phyloP scores from a whole-genome alignment of 2,797 vertebrate species.

The Gadopsis bispinosus region DNA sequence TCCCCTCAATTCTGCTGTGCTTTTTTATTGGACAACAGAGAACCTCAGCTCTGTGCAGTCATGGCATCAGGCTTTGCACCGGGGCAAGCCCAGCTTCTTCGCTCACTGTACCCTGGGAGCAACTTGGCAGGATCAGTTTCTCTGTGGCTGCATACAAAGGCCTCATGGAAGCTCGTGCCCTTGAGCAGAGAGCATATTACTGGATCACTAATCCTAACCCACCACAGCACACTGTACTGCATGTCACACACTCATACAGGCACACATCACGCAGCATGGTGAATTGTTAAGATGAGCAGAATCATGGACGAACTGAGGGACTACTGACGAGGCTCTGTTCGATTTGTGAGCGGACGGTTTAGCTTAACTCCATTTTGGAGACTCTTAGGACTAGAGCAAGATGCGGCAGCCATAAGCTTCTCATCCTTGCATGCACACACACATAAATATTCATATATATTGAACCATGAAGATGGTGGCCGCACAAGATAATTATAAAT shows the following conservation, averaged over 20 bases:
- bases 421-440: conserved; percentile 25
- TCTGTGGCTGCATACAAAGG: conserved; percentile 75
- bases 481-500: conserved; percentile 40
- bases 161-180: conserved; percentile 71
- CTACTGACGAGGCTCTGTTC: conserved; percentile 36
- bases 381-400: conserved; percentile 41
- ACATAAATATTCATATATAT: conserved; percentile 63
- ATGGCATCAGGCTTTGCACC: conserved; percentile 54
- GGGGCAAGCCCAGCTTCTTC: conserved; percentile 45
- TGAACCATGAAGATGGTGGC: conserved; percentile 39
- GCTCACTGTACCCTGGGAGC: conserved; percentile 70
- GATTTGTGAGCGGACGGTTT: conserved; percentile 49
- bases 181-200: conserved; percentile 81
- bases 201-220: conserved; percentile 72
- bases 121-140: conserved; percentile 76
- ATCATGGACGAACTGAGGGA: conserved; percentile 41
- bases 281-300: conserved; percentile 48
- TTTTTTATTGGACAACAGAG: conserved; percentile 84
- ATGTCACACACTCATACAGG: conserved; percentile 28
- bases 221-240: conserved; percentile 51
- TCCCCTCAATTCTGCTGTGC: conserved; percentile 6
- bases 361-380: conserved; percentile 66
- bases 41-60: conserved; percentile 41
- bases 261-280: conserved; percentile 26
- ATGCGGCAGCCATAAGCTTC: conserved; percentile 57